phyloP scores from a whole-genome alignment of 2,797 vertebrate species.

The Tragelaphus oryx region DNA sequence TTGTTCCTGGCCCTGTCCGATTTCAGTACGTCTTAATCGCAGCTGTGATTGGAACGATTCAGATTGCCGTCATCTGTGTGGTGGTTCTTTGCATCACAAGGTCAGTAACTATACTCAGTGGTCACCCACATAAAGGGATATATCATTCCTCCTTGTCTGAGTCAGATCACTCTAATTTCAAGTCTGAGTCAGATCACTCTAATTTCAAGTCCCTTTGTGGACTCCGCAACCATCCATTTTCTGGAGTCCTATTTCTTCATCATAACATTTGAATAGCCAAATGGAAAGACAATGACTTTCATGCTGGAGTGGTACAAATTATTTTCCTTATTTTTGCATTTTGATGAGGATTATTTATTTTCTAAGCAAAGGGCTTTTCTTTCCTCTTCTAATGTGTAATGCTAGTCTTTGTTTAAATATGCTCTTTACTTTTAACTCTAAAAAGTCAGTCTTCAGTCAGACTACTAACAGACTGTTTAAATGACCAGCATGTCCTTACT shows the following conservation, averaged over 20 bases:
- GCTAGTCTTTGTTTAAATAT: not conserved
- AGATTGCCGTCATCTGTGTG: slow-evolving; percentile 99
- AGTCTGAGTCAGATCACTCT: not conserved
- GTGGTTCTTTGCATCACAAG: slow-evolving; percentile 99
- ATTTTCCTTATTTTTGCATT: not conserved
- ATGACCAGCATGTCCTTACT: not conserved
- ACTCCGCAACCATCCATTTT: not conserved
- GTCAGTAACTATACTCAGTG: slow-evolving; percentile 82
- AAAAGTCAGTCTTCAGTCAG: not conserved
- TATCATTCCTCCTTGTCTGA: not conserved
- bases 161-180: not conserved
- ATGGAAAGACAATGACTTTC: not conserved
- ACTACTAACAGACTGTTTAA: not conserved
- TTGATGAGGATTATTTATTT: not conserved
- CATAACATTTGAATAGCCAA: not conserved
- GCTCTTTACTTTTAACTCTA: not conserved
- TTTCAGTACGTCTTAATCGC: slow-evolving; percentile 98
- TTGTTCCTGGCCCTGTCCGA: slow-evolving; percentile 96
- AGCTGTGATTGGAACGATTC: slow-evolving; percentile 97
- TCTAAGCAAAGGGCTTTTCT: not conserved
- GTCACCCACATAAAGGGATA: not conserved
- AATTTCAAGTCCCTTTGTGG: not conserved
- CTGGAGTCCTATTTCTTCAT: not conserved
- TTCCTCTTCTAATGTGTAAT: not conserved
- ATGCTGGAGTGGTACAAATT: not conserved